Conservation (phyloP, 2,888 invertebrate genomes). For the Amiota minor region DNA sequence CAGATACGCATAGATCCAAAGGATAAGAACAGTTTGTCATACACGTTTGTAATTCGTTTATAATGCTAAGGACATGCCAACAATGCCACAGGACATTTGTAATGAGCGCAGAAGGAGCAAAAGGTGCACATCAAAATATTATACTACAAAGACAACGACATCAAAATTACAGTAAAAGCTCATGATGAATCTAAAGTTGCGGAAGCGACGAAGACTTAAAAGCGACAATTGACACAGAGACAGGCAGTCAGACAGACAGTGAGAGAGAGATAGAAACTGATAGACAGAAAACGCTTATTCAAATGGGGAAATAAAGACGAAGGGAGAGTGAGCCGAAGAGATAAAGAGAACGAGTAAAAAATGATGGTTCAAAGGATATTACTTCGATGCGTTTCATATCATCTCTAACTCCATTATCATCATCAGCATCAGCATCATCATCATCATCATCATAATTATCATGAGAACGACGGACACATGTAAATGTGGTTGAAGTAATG, state of each 20-base stretch:
- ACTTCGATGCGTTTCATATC: too few species aligned
- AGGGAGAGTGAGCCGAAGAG: too few species aligned
- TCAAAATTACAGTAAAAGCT: too few species aligned
- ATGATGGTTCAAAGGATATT: too few species aligned
- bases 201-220: neutral
- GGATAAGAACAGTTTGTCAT: slow-evolving; percentile 4
- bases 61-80: slow-evolving; percentile 72
- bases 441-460: too few species aligned
- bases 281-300: neutral
- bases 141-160: neutral
- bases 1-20: neutral
- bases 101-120: slow-evolving; percentile 37
- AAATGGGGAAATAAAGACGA: too few species aligned
- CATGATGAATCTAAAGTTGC: too few species aligned
- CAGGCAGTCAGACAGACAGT: neutral
- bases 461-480: slow-evolving; percentile 61
- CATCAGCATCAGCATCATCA: too few species aligned
- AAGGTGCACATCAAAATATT: slow-evolving; percentile 15
- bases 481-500: slow-evolving; percentile 72
- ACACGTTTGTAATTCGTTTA: slow-evolving; percentile 66
- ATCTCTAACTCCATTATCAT: too few species aligned
- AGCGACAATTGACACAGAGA: slow-evolving; percentile 23
- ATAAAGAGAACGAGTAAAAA: too few species aligned
- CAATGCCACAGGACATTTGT: slow-evolving; percentile 61
- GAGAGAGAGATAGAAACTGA: neutral